These are phyloP conservation scores for Poeciliopsis occidentalis DNA, from an alignment of 2,113 vertebrate genomes.

Conservation along the genomic window DNA sequence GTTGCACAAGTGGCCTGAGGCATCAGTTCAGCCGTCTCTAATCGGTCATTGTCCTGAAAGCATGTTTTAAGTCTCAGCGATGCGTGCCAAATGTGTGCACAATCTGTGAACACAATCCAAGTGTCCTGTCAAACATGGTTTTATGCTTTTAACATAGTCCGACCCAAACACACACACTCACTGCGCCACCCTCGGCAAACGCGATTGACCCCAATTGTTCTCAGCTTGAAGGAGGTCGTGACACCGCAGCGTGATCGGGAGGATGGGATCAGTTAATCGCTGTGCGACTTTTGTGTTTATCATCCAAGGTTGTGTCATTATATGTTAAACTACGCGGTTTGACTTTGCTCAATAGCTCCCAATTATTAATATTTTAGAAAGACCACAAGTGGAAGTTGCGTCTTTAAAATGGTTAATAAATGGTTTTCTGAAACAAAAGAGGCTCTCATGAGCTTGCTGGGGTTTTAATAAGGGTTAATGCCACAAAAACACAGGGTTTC, in stretches of 20 bases:
- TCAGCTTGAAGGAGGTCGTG: constrained; percentile 9
- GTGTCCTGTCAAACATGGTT: constrained; percentile 37
- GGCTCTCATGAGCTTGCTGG: background rate
- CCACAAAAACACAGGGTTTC: background rate
- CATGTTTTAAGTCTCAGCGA: constrained; percentile 37
- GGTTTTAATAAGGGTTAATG: background rate
- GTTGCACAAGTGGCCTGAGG: background rate
- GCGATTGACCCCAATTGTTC: background rate
- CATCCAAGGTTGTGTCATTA: background rate
- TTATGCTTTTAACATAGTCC: constrained; percentile 30
- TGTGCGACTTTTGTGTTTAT: constrained; percentile 1
- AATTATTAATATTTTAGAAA: background rate
- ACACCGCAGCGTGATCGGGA: background rate
- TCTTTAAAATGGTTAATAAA: background rate
- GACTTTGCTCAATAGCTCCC: background rate
- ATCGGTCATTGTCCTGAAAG: constrained; percentile 37
- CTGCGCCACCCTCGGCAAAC: background rate
- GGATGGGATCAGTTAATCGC: background rate
- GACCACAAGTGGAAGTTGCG: background rate
- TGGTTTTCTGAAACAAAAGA: no score
- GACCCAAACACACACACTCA: constrained; percentile 14
- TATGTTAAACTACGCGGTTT: background rate
- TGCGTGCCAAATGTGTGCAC: constrained; percentile 58
- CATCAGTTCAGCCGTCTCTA: constrained; percentile 4
- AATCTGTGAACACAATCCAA: constrained; percentile 47